Percentiles rank a stretch among this genome's conserved stretches.
phyloP scores from a whole-genome alignment of 2,797 vertebrate genomes.

The Gambelia wislizenii region DNA sequence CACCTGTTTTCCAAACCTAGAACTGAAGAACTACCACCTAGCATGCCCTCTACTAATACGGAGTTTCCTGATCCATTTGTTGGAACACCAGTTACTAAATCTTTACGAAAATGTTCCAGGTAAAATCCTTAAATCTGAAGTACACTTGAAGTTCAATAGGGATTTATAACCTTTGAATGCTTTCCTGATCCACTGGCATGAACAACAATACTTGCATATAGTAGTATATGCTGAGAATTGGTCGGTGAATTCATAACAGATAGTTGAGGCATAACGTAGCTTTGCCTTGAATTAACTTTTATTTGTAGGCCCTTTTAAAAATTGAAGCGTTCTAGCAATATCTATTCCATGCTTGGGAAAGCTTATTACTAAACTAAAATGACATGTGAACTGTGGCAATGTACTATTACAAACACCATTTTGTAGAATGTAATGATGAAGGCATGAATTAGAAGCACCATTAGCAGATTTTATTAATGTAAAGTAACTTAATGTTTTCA shows the following conservation, averaged over 20 bases:
- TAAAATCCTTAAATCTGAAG: conserved; percentile 62
- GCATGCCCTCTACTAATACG: conserved; percentile 58
- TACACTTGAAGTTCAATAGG: neutral
- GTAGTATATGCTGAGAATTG: neutral
- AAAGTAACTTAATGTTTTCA: neutral
- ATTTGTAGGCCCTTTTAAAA: neutral
- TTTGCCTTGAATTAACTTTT: neutral
- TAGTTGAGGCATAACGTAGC: neutral
- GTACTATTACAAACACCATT: neutral
- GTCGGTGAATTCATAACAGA: neutral
- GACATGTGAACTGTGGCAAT: neutral
- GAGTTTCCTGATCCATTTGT: conserved; percentile 86
- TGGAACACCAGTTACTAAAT: conserved; percentile 87
- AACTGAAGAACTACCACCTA: conserved; percentile 64
- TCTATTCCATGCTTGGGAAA: neutral
- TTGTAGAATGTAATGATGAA: neutral
- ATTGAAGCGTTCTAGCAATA: neutral
- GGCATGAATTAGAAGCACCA: neutral
- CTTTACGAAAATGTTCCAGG: conserved; percentile 87
- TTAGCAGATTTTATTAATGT: neutral
- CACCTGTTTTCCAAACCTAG: conserved; percentile 73
- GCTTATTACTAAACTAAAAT: neutral
- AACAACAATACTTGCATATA: neutral
- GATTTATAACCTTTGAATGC: neutral
- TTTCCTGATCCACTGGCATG: neutral